A percentile compares a stretch with the other conserved stretches of the same genome.
phyloP scores from a whole-genome alignment of 2,888 invertebrate species.

The Nasonovia ribisnigri region DNA sequence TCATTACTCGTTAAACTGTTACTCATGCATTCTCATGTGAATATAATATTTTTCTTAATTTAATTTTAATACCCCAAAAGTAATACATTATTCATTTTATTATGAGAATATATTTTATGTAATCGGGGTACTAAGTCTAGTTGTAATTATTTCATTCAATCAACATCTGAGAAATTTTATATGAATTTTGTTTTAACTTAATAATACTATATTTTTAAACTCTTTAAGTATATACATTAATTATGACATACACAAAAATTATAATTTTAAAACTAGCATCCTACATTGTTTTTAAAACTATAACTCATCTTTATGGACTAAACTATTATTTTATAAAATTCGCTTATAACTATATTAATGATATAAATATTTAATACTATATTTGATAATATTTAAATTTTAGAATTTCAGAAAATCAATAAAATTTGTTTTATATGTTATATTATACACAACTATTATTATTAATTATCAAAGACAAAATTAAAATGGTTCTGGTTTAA shows the following conservation, averaged over 20 bases:
- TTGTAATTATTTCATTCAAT: constrained; percentile 19
- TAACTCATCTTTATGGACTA: neutral
- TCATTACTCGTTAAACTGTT: neutral
- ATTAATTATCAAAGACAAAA: neutral
- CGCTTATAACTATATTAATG: neutral
- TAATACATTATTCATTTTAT: constrained; percentile 40
- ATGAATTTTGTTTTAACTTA: neutral
- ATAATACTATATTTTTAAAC: neutral
- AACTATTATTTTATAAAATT: no score
- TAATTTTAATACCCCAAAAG: constrained; percentile 17
- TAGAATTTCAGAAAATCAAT: no score
- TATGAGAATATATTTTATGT: neutral
- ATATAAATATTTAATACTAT: neutral
- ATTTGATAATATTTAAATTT: neutral
- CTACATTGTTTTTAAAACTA: neutral
- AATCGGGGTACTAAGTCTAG: neutral
- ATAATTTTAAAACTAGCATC: neutral
- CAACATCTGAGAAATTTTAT: neutral
- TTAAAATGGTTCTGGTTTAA: neutral
- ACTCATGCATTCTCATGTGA: constrained; percentile 2
- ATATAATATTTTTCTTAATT: constrained; percentile 30
- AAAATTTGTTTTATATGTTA: neutral
- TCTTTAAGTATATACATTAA: neutral
- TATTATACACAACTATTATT: neutral
- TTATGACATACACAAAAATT: no score